A percentile compares a stretch with the other conserved stretches of the same genome.
Evolutionary conservation across 2,888 invertebrate genomes (phyloP).

Genomic region (Acanthosoma haemorrhoidale): DNA sequence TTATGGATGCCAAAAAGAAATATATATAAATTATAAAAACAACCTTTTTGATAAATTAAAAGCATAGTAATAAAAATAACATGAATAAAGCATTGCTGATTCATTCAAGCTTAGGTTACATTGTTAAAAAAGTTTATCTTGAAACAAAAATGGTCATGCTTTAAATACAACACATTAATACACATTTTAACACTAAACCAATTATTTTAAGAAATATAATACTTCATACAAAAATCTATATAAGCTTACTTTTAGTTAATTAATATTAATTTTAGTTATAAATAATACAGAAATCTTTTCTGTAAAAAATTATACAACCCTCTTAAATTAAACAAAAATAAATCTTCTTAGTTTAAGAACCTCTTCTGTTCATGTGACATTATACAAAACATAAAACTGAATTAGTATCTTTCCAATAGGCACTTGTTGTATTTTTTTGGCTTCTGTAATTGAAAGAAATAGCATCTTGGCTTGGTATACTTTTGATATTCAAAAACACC

Average conservation of each 20-base stretch:
- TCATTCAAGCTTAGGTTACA: slow-evolving; percentile 2
- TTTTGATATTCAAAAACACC: slow-evolving; percentile 12
- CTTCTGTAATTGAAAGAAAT: background rate
- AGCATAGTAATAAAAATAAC: background rate
- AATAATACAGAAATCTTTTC: background rate
- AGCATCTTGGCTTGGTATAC: background rate
- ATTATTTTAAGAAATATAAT: background rate
- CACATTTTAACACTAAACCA: background rate
- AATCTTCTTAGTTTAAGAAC: background rate
- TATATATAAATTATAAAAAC: background rate
- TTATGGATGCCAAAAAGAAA: background rate
- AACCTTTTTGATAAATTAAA: background rate
- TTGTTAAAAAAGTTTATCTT: background rate
- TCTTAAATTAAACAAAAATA: background rate
- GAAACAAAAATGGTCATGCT: background rate
- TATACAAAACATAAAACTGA: background rate
- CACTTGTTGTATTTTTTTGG: background rate
- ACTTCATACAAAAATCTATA: background rate
- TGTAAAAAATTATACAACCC: background rate
- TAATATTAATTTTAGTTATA: background rate
- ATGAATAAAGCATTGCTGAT: background rate
- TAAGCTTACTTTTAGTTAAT: background rate
- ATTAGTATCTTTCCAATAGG: background rate
- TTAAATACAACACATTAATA: background rate
- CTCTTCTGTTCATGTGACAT: background rate